These are phyloP conservation scores for Gavia stellata DNA, from an alignment of 2,113 vertebrate species.

Conservation along the genomic window DNA sequence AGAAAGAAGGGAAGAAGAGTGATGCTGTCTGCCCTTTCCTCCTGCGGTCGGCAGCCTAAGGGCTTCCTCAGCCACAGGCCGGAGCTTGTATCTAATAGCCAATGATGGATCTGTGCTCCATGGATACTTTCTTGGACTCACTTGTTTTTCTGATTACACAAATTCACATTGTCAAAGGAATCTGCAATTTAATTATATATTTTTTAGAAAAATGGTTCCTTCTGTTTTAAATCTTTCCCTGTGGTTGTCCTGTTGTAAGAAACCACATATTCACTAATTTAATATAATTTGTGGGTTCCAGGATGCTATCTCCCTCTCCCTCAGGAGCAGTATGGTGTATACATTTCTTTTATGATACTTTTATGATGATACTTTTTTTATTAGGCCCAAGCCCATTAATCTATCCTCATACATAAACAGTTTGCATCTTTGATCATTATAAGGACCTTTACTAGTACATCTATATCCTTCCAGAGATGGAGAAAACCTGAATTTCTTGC, in stretches of 20 bases:
- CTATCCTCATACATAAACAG: not conserved
- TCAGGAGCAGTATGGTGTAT: not conserved
- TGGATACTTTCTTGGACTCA: not conserved
- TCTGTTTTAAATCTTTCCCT: not conserved
- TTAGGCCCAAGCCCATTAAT: not conserved
- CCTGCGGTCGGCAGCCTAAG: accelerated
- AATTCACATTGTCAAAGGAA: not conserved
- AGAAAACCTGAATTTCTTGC: not conserved
- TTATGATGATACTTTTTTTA: not conserved
- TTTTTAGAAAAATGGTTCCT: not conserved
- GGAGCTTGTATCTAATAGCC: not conserved
- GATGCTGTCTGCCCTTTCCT: not conserved
- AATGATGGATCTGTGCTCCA: not conserved
- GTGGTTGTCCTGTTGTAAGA: not conserved
- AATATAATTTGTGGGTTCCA: not conserved
- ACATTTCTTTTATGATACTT: not conserved
- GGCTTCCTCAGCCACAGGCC: not conserved
- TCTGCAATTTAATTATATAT: not conserved
- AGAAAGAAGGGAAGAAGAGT: not conserved
- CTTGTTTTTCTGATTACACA: not conserved
- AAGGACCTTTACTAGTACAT: not conserved
- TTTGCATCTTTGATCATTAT: not conserved
- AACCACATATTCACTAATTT: not conserved
- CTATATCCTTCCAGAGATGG: not conserved
- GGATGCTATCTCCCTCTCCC: not conserved